Conservation (phyloP, 2,797 vertebrate species). For the Paedocypris micromegethes region DNA sequence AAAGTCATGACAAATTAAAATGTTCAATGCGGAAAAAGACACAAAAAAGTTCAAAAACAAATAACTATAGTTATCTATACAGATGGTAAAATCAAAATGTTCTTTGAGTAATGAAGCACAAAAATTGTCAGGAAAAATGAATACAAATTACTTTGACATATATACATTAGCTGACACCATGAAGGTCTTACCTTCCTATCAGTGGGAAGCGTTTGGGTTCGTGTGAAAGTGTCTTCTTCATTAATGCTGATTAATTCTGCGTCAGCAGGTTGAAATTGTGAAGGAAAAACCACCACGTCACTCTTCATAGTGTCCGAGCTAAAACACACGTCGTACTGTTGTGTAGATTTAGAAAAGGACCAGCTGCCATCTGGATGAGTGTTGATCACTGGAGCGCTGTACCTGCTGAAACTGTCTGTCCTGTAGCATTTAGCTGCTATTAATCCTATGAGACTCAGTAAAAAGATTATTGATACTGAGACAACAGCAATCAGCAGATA, state of each 20-base stretch:
- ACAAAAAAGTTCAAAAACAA: too few species aligned
- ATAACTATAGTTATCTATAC: too few species aligned
- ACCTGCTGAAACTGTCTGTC: conserved; percentile 39
- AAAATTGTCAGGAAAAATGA: too few species aligned
- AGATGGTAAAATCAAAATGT: too few species aligned
- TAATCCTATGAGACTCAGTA: conserved; percentile 41
- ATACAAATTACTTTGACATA: too few species aligned
- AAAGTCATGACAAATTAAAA: too few species aligned
- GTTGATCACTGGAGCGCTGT: conserved; percentile 29
- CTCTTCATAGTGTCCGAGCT: conserved; percentile 43
- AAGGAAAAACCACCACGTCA: conserved; percentile 43
- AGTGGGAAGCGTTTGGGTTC: conserved; percentile 9
- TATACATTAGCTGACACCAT: too few species aligned
- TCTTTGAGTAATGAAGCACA: background rate
- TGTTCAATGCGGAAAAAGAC: too few species aligned
- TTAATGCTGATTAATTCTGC: conserved; percentile 38
- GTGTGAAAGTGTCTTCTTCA: conserved; percentile 19
- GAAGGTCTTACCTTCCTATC: background rate
- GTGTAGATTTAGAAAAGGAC: conserved; percentile 43
- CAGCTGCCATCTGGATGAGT: conserved; percentile 29
- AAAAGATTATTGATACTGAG: conserved; percentile 41
- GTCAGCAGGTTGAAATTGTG: conserved; percentile 34
- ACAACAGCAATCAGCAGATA: conserved; percentile 44
- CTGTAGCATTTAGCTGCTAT: conserved; percentile 43
- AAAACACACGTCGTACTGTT: conserved; percentile 42